phyloP scores from a whole-genome alignment of 2,888 invertebrate species.

The Linnaemya tessellans region DNA sequence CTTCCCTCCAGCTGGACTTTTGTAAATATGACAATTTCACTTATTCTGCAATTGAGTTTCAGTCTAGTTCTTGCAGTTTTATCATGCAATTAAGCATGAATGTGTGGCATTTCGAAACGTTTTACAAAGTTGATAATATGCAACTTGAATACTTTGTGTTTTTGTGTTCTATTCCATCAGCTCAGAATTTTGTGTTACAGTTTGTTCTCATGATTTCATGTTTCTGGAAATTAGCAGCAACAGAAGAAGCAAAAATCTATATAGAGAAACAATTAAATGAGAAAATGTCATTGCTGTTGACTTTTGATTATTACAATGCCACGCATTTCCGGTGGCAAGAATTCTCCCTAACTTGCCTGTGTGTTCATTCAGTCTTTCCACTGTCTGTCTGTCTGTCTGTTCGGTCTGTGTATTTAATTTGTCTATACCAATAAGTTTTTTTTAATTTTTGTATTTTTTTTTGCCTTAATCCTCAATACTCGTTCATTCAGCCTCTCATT shows the following conservation, averaged over 20 bases:
- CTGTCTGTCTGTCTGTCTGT: not conserved
- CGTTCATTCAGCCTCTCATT: constrained; percentile 37
- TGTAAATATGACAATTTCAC: not conserved
- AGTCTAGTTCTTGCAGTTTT: not conserved
- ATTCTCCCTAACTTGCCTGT: constrained; percentile 42
- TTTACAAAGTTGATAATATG: not conserved
- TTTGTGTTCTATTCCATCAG: constrained; percentile 17
- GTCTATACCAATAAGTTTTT: constrained; percentile 30
- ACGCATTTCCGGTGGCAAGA: constrained; percentile 70
- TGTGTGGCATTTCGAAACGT: constrained; percentile 53
- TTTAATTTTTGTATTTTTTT: constrained; percentile 5
- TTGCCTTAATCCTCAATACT: constrained; percentile 35
- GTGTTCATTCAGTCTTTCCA: constrained; percentile 12
- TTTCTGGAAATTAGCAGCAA: not conserved
- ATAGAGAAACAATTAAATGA: constrained; percentile 41
- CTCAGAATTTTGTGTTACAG: not conserved
- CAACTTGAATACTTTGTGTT: not conserved
- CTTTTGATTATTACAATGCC: constrained; percentile 66
- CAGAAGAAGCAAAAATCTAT: not conserved
- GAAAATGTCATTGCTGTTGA: constrained; percentile 67
- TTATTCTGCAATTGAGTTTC: constrained; percentile 1
- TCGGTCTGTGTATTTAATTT: constrained; percentile 28
- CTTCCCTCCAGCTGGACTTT: constrained; percentile 27
- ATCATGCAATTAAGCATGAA: constrained; percentile 11
- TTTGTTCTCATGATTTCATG: constrained; percentile 65